These are phyloP conservation scores for Mormyrus hasselquistii DNA, from an alignment of 2,797 vertebrate genomes.

Conservation along the genomic window DNA sequence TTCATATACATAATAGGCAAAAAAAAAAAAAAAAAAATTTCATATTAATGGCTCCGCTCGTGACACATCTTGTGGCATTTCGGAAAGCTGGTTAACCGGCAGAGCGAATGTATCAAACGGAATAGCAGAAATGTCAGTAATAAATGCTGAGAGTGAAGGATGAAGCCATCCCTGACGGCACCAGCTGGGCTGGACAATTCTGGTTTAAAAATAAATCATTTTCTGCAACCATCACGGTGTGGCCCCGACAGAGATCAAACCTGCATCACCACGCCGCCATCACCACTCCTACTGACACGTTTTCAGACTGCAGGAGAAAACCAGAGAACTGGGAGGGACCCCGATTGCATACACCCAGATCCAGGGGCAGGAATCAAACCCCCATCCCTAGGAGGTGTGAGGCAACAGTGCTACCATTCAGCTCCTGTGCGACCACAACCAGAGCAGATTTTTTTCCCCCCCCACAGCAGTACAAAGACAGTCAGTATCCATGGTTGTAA, in stretches of 20 bases:
- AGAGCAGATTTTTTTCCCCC: neutral
- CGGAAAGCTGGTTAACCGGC: neutral
- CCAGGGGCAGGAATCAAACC: neutral
- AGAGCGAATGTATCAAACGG: neutral
- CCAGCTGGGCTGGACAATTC: neutral
- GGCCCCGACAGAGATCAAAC: no score
- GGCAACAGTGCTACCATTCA: neutral
- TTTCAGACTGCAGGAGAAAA: neutral
- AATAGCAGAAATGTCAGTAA: neutral
- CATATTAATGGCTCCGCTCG: neutral
- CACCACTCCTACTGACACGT: neutral
- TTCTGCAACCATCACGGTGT: neutral
- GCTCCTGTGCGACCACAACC: neutral
- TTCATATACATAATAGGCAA: no score
- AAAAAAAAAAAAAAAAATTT: neutral
- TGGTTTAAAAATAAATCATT: neutral
- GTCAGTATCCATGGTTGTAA: neutral
- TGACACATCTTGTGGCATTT: neutral
- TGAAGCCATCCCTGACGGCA: neutral
- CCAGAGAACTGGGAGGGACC: neutral
- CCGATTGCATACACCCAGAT: neutral
- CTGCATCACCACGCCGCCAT: neutral
- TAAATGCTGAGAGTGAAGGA: neutral
- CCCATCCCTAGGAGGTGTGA: neutral
- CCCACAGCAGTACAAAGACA: neutral